Evolutionary conservation across 37 sponge, comb jelly and placozoan species (phyloP).

Genomic region (Agelas oroides): DNA sequence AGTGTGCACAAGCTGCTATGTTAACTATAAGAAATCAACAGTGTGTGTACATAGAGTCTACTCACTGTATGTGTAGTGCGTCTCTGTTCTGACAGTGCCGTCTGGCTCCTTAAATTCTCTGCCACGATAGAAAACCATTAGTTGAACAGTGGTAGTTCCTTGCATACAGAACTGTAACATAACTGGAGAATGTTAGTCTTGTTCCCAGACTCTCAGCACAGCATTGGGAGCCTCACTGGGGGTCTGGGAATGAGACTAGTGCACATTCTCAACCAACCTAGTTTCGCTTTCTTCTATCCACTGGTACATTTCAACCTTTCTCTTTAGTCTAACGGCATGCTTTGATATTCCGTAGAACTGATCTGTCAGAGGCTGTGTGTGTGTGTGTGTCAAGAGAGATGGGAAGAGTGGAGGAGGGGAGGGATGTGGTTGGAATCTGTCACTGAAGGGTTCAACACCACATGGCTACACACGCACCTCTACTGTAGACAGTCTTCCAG

Average conservation of each 20-base stretch:
- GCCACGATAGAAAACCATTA: no score
- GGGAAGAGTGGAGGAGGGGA: no score
- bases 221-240: no score
- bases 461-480: conserved; percentile 18
- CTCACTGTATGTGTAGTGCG: conserved; percentile 53
- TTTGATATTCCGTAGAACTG: conserved; percentile 31
- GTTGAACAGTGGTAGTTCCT: no score
- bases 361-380: no score
- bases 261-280: conserved; percentile 14
- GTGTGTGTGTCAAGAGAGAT: no score
- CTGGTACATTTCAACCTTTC: conserved; percentile 78
- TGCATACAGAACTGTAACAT: no score
- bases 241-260: neutral
- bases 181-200: no score
- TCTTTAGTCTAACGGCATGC: conserved; percentile 26
- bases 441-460: no score
- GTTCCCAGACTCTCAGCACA: neutral
- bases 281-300: conserved; percentile 62
- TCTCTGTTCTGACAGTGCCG: conserved; percentile 33
- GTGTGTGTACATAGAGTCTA: neutral
- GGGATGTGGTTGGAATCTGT: no score
- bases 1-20: no score
- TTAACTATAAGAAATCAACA: no score
- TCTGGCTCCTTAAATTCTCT: conserved; percentile 41
- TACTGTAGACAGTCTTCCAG: conserved; percentile 14